A percentile compares a stretch with the other conserved stretches of the same genome.
Conservation (phyloP, 1,140 invertebrate species). For the Lordiphosa stackelbergi region DNA sequence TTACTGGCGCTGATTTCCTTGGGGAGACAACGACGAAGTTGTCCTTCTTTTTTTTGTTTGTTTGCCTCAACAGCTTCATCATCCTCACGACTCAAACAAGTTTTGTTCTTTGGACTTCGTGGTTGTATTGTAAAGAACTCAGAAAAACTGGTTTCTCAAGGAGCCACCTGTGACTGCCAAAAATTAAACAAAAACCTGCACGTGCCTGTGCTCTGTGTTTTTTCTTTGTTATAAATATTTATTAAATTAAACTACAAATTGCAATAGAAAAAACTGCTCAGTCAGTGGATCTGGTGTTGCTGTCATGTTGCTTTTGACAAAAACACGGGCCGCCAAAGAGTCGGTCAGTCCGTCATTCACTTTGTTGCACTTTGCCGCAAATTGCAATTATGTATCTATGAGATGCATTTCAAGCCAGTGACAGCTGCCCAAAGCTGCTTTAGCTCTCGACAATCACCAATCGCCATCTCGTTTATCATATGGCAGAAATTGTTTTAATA, state of each 20-base stretch:
- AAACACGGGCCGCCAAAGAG: constrained; percentile 48
- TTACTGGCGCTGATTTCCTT: constrained; percentile 58
- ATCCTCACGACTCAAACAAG: constrained; percentile 47
- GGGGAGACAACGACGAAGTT: constrained; percentile 38
- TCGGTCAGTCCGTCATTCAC: constrained; percentile 41
- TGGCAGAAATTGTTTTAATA: constrained; percentile 60
- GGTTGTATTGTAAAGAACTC: constrained; percentile 27
- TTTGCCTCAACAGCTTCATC: constrained; percentile 48
- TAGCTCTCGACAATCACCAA: constrained; percentile 51
- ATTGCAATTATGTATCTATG: constrained; percentile 45
- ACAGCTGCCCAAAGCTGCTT: too few species aligned
- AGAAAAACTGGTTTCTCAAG: constrained; percentile 36
- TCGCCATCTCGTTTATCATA: constrained; percentile 67
- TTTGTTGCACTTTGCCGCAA: constrained; percentile 35
- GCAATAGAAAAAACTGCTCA: constrained; percentile 30
- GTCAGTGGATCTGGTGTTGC: constrained; percentile 30
- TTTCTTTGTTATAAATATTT: constrained; percentile 47
- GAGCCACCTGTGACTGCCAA: constrained; percentile 54
- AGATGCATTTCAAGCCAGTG: constrained; percentile 24
- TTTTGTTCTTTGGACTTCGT: constrained; percentile 20
- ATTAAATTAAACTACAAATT: constrained; percentile 65
- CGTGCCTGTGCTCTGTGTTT: constrained; percentile 10
- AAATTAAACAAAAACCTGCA: constrained; percentile 17
- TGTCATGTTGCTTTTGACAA: constrained; percentile 35
- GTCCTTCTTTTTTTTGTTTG: constrained; percentile 35